phyloP scores from a whole-genome alignment of 1,140 invertebrate species.

The Drosophila sechellia region DNA sequence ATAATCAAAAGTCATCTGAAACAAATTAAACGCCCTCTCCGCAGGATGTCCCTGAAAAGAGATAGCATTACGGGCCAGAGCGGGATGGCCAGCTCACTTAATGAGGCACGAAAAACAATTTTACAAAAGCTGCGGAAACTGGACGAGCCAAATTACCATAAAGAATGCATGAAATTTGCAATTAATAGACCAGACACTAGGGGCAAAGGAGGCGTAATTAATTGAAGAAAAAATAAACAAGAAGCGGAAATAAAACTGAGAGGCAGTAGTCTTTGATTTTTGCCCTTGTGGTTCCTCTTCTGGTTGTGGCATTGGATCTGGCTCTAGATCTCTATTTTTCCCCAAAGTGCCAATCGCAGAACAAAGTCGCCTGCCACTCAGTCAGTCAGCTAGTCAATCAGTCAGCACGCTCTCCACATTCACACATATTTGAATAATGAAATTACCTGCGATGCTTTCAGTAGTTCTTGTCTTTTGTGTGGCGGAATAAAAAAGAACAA shows the following conservation, averaged over 20 bases:
- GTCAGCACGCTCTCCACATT: constrained; percentile 32
- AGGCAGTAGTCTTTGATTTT: constrained; percentile 11
- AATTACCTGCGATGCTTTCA: constrained; percentile 67
- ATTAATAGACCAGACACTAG: constrained; percentile 48
- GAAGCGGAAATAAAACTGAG: constrained; percentile 14
- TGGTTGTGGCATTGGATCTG: not conserved
- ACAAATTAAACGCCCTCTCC: constrained; percentile 51
- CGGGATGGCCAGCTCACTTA: constrained; percentile 19
- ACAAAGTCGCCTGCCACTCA: constrained; percentile 34
- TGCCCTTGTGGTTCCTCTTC: not conserved
- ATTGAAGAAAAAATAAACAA: constrained; percentile 62
- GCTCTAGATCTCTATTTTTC: not conserved
- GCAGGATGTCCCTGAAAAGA: not conserved
- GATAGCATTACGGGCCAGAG: constrained; percentile 14
- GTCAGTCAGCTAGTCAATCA: constrained; percentile 32
- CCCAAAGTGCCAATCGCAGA: constrained; percentile 18
- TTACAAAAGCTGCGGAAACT: constrained; percentile 54
- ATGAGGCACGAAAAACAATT: constrained; percentile 74
- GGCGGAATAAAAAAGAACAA: constrained; percentile 53
- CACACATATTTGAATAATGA: constrained; percentile 73
- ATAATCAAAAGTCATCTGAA: constrained; percentile 65
- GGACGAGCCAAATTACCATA: constrained; percentile 65
- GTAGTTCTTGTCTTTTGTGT: constrained; percentile 32
- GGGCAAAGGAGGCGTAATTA: constrained; percentile 35
- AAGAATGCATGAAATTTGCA: constrained; percentile 64